Percentiles rank a stretch among this genome's conserved stretches.
These are phyloP conservation scores for Tyrannus savana DNA, from an alignment of 2,113 vertebrate species.

Conservation along the genomic window DNA sequence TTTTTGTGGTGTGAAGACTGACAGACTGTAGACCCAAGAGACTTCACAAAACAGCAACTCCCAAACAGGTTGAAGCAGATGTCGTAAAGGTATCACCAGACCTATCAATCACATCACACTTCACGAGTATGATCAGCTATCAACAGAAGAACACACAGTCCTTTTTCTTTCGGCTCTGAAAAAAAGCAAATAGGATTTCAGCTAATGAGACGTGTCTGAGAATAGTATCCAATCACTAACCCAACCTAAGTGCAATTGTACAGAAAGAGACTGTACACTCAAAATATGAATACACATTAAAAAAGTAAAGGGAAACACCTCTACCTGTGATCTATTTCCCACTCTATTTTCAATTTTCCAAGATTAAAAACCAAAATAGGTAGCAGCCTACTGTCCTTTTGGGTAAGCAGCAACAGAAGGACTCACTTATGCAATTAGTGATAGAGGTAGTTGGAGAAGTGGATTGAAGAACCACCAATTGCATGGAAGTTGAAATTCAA, in stretches of 20 bases:
- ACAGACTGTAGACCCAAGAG: neutral
- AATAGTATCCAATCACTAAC: neutral
- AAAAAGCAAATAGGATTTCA: neutral
- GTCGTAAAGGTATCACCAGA: neutral
- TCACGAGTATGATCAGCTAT: neutral
- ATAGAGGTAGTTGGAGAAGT: neutral
- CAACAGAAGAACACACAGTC: neutral
- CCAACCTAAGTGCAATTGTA: neutral
- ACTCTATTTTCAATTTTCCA: neutral
- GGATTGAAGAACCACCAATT: neutral
- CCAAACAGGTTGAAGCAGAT: neutral
- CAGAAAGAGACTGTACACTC: neutral
- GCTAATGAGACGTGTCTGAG: neutral
- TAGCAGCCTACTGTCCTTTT: neutral
- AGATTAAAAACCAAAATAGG: neutral
- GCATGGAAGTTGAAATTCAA: neutral
- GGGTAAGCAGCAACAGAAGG: neutral
- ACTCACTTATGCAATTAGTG: accelerated
- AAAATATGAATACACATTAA: neutral
- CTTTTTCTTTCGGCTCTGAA: neutral
- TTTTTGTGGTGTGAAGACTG: neutral
- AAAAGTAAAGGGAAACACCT: neutral
- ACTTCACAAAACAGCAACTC: neutral
- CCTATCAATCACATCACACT: neutral
- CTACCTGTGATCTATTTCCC: neutral